Base-by-base conservation (phyloP, 2,888 invertebrate species). In the Platynereis dumerilii region DNA sequence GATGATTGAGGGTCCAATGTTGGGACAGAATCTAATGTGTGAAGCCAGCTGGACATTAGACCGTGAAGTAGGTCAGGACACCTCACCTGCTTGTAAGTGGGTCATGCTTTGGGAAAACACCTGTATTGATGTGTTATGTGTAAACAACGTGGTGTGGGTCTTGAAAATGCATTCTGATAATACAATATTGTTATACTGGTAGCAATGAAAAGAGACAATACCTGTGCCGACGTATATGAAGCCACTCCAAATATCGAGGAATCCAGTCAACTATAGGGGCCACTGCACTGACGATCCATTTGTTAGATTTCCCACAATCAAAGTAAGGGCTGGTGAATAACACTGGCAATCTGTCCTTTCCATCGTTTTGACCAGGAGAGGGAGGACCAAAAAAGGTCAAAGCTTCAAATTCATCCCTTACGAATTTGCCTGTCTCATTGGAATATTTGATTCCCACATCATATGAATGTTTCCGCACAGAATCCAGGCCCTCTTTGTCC, bases 191-290 rank as follows among this genome's bases (percentile, higher is more conserved):
- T n/a, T n/a, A 34, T 34, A 12, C 34, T 34, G 34, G 34, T 34
- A 34, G 34, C 12, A 34, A 34, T 34, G 12, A 34, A 34, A 34
- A 34, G 34, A 5, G 7, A 34, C 34, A 34, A 34, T 70, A 82
- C 82, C 76, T 79, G 28, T 78, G 74, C 70, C 83, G 73, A 58
- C 80, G 68, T 44, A 82, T 68, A 69, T 82, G 83, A 26, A 76
- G 75, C 73, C 74, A 82, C 34, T 75, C 73, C 0, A 79, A 78
- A 68, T 84, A 84, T 70, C 84, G 70, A 0, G 96, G 96, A 85
- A 92, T 96, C 73, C 96, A 94, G 81, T 98, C 98, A 2, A 94
- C 94, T 45, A 98, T 92, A 0, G 97, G 97, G 26, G 94, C 92
- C 1, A 95, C 92, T 0, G 96, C 96, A 27, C 91, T 92, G 10